Base-by-base conservation (phyloP, 30 jellyfish, hydroid and myxozoan species). In the Aurelia aurita region DNA sequence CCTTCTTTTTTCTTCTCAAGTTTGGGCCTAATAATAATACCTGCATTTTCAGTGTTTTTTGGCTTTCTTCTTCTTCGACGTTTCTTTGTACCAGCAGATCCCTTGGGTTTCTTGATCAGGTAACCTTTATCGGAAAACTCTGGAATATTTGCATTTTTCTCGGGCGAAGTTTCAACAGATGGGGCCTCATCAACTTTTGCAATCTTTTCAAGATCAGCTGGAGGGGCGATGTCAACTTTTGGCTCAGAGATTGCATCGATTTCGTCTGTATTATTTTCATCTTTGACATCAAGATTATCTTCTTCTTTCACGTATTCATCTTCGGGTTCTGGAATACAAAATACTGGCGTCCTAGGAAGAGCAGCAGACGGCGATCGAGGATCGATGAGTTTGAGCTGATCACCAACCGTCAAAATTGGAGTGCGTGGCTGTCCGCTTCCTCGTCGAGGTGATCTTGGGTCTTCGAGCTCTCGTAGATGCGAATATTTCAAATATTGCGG, bases 361-460 rank as follows among this genome's bases (percentile, higher is more conserved):
- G 54, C 77, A 20, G 32, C 0, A 0, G 88, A 26, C 1, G 98
- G 98, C 7, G 98, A 92, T 32, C 98, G 84, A 63, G 98, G 98
- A 80, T 92, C 98, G 51, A 53, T 53, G 2, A 83, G n/a, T 21
- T 35, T 74, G 13, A 59, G 63, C 46, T 77, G 69, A 15, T 55
- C 73, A 34, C 45, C 88, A 27, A 44, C 58, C 15, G 79, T 54
- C 25, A 68, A 45, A 46, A 89, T 73, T 10, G 97, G 97, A 11
- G 97, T 89, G 32, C 90, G 80, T 16, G 89, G 79, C 26, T 31
- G 79, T 10, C 35, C 58, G 20, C 69, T 54, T n/a, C 71, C 43
- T 19, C 55, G 62, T 5, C 26, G 58, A 2, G 98, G 98, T 54
- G 98, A 92, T 34, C 98, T 71, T 54, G 98, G 98, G 74, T 92